Conservation (phyloP, 1,140 invertebrate species). For the Drosophila bipectinata region DNA sequence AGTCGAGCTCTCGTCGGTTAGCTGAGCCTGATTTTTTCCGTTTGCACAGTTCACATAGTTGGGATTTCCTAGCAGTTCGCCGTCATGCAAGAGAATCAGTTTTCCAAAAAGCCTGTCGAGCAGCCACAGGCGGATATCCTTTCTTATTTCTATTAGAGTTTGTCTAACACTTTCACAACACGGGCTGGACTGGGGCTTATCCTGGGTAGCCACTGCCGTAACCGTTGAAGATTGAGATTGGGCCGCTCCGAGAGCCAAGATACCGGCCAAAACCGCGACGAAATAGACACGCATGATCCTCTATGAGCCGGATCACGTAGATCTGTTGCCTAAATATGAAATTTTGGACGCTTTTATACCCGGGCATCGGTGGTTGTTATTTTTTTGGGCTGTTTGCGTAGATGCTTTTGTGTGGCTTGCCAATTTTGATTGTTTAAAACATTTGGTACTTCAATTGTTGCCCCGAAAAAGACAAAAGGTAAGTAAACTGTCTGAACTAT, state of each 20-base stretch:
- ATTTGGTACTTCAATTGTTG: constrained; percentile 64
- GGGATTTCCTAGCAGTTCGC: constrained; percentile 50
- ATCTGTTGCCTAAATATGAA: constrained; percentile 52
- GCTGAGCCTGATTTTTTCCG: constrained; percentile 18
- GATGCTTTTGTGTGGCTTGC: constrained; percentile 69
- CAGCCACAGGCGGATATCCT: constrained; percentile 68
- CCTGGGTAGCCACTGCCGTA: constrained; percentile 37
- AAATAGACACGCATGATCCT: constrained; percentile 62
- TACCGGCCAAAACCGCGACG: constrained; percentile 52
- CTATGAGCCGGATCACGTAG: constrained; percentile 22
- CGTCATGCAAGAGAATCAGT: constrained; percentile 57
- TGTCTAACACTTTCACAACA: constrained; percentile 75
- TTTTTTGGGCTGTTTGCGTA: constrained; percentile 64
- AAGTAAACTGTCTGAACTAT: constrained; percentile 29
- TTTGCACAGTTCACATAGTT: constrained; percentile 52
- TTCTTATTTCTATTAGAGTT: constrained; percentile 68
- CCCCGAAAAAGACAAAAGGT: constrained; percentile 28
- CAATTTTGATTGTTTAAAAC: constrained; percentile 67
- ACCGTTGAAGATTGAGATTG: constrained; percentile 44
- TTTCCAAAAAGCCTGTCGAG: constrained; percentile 70
- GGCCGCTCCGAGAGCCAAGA: constrained; percentile 48
- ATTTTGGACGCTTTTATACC: constrained; percentile 59
- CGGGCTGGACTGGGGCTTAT: constrained; percentile 23
- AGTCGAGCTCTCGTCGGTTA: constrained; percentile 11
- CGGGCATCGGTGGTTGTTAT: constrained; percentile 13